Evolutionary conservation across 2,797 vertebrate genomes (phyloP).

Genomic region (Iguana delicatissima): DNA sequence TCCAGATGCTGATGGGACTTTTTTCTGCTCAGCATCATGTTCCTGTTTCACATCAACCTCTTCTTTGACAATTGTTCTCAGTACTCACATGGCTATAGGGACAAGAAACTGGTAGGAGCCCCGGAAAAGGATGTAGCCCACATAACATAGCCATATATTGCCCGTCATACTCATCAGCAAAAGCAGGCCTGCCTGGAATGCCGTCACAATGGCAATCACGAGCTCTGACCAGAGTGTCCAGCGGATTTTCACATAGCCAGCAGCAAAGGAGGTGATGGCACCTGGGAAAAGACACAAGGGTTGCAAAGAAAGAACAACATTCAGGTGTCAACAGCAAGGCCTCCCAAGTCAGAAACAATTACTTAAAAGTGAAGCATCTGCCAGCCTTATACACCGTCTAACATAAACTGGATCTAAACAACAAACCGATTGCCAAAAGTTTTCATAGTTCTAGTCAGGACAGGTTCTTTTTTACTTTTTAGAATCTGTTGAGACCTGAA

Average conservation of each 20-base stretch:
- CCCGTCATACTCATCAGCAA: constrained; percentile 85
- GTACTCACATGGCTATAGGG: constrained; percentile 93
- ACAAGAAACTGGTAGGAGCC: constrained; percentile 96
- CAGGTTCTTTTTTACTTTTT: background rate
- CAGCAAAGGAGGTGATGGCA: constrained; percentile 84
- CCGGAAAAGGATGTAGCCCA: constrained; percentile 87
- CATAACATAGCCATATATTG: constrained; percentile 92
- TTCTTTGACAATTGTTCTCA: background rate
- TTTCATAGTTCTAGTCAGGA: background rate
- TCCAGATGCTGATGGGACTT: background rate
- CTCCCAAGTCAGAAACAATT: background rate
- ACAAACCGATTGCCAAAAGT: background rate
- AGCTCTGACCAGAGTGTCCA: constrained; percentile 93
- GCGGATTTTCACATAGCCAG: constrained; percentile 88
- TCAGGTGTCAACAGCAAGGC: background rate
- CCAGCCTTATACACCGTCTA: background rate
- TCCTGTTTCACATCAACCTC: background rate
- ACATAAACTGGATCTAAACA: background rate
- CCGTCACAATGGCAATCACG: constrained; percentile 87
- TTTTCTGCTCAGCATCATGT: background rate
- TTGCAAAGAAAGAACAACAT: background rate
- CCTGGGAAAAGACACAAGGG: constrained; percentile 78
- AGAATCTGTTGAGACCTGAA: background rate
- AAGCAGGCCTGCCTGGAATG: constrained; percentile 86
- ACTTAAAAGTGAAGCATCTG: background rate